Evolutionary conservation across 2,888 invertebrate species (phyloP), one percentile per base, ranked within the genome.

Genomic region (Eucriotettix oculatus): DNA sequence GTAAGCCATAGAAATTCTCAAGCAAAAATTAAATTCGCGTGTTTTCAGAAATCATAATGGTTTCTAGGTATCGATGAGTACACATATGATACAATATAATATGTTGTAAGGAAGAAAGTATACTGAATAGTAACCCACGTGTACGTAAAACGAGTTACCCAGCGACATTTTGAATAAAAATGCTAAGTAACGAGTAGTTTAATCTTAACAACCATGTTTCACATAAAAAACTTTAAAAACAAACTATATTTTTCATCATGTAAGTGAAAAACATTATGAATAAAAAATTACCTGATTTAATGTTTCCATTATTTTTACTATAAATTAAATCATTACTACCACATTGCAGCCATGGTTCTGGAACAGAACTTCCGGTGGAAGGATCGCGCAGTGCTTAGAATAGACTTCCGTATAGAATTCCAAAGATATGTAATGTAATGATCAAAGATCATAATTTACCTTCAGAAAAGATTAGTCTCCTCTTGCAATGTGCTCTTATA

Each of bases 311-410:
- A 59, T 59, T 54, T 59, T 56, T 58, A 59, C 59, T 60, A 59
- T 62, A 54, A 62, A 62, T 64, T 54, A 65, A 64, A 62, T 63
- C 64, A 65, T 65, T 56, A 63, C 64, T 61, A 64, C 60, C 41
- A 41, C 52, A 40, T 40, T 16, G 55, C 17, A 41, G 42, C 29
- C 55, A 55, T 55, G 40, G 11, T 17, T 53, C 53, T 48, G n/a
- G 29, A 48, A 48, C 14, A 48, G 48, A 48, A 48, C 48, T 48
- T 48, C 48, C 48, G 12, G 48, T 48, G n/a, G 48, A 14, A n/a
- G 48, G n/a, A 12, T 48, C 12, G 48, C 48, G 48, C 48, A 48
- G 29, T 29, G 29, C 29, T 29, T 29, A 29, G 7, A 29, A 2
- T 29, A 29, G 3, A 29, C 29, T 29, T 29, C 29, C 29, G 29